phyloP scores from a whole-genome alignment of 2,797 vertebrate species.

The Heliangelus exortis region DNA sequence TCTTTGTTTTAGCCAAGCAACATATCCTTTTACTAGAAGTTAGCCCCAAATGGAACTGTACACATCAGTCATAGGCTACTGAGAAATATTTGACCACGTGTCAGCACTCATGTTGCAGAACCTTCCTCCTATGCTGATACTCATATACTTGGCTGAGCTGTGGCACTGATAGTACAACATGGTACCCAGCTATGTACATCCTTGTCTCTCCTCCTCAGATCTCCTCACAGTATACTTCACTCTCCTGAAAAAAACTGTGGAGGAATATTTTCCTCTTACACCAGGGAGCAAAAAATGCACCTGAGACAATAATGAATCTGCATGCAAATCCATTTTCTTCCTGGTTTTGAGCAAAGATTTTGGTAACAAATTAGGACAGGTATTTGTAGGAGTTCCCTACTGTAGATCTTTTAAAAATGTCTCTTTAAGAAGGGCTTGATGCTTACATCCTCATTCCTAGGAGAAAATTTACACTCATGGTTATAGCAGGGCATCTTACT shows the following conservation, averaged over 20 bases:
- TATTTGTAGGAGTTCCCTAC: background rate
- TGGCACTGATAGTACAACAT: background rate
- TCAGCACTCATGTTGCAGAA: background rate
- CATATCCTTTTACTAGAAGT: background rate
- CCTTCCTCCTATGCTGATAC: background rate
- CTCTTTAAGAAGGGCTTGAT: background rate
- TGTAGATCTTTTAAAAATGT: background rate
- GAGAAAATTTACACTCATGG: background rate
- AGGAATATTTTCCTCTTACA: background rate
- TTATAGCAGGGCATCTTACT: background rate
- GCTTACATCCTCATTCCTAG: background rate
- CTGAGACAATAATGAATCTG: background rate
- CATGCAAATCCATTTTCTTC: background rate
- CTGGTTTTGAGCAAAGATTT: background rate
- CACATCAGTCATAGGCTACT: background rate
- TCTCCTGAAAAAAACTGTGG: background rate
- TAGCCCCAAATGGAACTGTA: constrained; percentile 12
- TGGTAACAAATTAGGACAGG: background rate
- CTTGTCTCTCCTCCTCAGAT: background rate
- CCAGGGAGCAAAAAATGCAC: background rate
- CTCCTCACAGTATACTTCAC: background rate
- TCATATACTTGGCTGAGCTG: background rate
- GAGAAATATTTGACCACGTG: background rate
- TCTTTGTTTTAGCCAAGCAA: constrained; percentile 14
- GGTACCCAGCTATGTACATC: background rate